Evolutionary conservation across 2,113 vertebrate genomes (phyloP).

Genomic region (Scalopus aquaticus): DNA sequence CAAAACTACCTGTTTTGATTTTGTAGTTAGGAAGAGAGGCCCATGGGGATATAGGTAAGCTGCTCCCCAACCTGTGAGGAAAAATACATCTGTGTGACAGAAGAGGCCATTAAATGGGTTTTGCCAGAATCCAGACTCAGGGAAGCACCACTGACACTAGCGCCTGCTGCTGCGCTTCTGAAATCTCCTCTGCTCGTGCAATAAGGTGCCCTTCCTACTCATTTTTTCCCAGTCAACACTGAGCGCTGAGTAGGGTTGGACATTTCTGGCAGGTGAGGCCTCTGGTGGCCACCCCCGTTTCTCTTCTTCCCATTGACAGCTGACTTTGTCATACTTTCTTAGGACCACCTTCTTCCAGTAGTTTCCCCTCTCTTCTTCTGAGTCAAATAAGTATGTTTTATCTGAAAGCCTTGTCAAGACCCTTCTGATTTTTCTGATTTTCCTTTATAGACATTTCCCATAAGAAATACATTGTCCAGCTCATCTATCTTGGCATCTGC

Average conservation of each 20-base stretch:
- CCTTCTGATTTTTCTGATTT: not conserved
- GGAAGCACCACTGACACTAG: not conserved
- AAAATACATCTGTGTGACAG: not conserved
- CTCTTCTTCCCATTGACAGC: not conserved
- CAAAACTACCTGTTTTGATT: not conserved
- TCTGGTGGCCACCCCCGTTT: not conserved
- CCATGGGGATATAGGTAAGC: not conserved
- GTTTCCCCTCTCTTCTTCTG: not conserved
- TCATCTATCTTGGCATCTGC: not conserved
- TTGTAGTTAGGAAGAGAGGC: not conserved
- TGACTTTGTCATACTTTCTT: not conserved
- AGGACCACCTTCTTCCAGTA: not conserved
- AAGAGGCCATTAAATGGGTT: not conserved
- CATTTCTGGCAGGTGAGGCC: not conserved
- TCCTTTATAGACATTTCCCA: not conserved
- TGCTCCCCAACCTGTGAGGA: not conserved
- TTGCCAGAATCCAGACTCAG: not conserved
- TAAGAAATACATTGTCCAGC: not conserved
- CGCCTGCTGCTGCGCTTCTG: not conserved
- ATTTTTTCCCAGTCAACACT: not conserved
- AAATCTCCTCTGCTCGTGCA: not conserved
- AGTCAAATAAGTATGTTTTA: not conserved
- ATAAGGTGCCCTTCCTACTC: not conserved
- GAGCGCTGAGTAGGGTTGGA: rapidly evolving
- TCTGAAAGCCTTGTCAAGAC: not conserved